A percentile compares a stretch with the other conserved stretches of the same genome.
phyloP scores from a whole-genome alignment of 2,113 vertebrate genomes.

The Heterotilapia buettikoferi region DNA sequence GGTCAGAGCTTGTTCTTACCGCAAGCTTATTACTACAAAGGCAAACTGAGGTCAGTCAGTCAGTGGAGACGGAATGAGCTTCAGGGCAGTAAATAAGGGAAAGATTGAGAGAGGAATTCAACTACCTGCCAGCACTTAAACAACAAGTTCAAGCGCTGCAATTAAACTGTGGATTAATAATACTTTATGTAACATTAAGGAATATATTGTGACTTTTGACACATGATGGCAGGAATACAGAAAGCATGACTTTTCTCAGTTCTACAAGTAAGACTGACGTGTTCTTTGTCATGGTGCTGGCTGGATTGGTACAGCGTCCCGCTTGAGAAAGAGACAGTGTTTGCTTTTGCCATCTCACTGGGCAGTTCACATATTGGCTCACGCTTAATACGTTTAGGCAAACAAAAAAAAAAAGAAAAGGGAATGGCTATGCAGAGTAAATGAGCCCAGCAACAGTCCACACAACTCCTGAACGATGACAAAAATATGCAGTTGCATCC shows the following conservation, averaged over 20 bases:
- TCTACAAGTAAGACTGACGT: background rate
- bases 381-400: background rate
- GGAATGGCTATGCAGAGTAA: background rate
- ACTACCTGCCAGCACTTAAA: background rate
- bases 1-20: background rate
- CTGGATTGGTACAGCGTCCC: background rate
- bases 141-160: background rate
- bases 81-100: background rate
- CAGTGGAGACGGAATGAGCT: background rate
- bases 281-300: background rate
- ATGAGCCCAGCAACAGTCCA: background rate
- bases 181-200: background rate
- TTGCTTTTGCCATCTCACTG: background rate
- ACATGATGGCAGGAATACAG: background rate
- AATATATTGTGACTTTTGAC: background rate
- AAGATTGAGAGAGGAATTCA: background rate
- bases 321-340: background rate
- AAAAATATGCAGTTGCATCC: background rate
- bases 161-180: background rate
- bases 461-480: background rate
- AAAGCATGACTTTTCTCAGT: background rate
- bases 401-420: background rate
- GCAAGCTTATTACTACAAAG: background rate
- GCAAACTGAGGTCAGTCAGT: slow-evolving; percentile 15
- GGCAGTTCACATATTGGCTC: background rate